Conservation (phyloP, 2,888 invertebrate species). For the Habrosyne pyritoides region DNA sequence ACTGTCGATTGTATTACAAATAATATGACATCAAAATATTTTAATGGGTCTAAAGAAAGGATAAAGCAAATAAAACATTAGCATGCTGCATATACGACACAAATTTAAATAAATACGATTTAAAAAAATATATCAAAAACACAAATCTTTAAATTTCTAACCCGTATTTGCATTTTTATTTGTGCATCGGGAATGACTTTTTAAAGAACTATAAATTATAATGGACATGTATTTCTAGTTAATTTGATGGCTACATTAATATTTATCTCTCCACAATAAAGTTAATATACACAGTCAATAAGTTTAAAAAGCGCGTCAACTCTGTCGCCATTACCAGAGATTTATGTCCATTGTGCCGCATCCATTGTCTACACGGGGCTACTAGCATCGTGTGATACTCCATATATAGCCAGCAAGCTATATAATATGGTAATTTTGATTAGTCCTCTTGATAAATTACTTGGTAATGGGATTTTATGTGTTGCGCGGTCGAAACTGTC, state of each 20-base stretch:
- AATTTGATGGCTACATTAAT: slow-evolving; percentile 14
- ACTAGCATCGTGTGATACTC: slow-evolving; percentile 40
- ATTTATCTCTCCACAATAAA: slow-evolving; percentile 36
- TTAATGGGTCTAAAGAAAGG: background rate
- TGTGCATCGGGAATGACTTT: no score
- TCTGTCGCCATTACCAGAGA: slow-evolving; percentile 57
- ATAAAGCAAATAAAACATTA: no score
- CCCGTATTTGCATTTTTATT: no score
- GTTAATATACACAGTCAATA: slow-evolving; percentile 57
- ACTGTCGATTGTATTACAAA: background rate
- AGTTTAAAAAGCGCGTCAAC: slow-evolving; percentile 61
- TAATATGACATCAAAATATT: background rate
- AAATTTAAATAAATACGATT: no score
- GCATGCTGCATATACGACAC: no score
- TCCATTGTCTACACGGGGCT: slow-evolving; percentile 63
- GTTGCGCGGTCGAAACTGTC: slow-evolving; percentile 21
- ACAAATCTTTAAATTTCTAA: no score
- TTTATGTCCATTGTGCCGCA: slow-evolving; percentile 54
- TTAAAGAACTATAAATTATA: no score
- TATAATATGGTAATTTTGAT: slow-evolving; percentile 50
- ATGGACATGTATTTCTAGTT: no score
- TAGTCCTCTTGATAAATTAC: slow-evolving; percentile 46
- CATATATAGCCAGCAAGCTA: slow-evolving; percentile 52
- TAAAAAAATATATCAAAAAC: no score
- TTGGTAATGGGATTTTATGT: slow-evolving; percentile 49